Base-by-base conservation (phyloP, 1,140 invertebrate species). In the Atta texana region DNA sequence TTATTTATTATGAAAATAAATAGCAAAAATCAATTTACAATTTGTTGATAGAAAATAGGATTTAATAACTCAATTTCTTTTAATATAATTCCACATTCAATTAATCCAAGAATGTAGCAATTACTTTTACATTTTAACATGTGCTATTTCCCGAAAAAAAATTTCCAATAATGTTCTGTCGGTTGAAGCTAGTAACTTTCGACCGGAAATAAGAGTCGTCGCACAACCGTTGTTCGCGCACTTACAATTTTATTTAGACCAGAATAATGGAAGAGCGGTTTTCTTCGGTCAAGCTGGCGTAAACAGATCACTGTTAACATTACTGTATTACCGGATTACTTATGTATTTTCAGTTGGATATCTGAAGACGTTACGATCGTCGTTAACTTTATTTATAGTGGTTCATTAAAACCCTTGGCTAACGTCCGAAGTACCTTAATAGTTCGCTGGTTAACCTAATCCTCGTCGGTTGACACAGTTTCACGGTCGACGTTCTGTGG, bases 211-310 rank as follows among this genome's bases (percentile, higher is more conserved):
- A 78, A 78, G 18, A 61, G 49, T 74, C 66, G 75, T 81, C 84
- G 68, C 88, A 59, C 87, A 55, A 74, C 24, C 24, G 85, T 88
- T 89, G 85, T 82, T 31, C 44, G 77, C 66, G n/a, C 64, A 69
- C 69, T 87, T 87, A 87, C 44, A n/a, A 28, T 74, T 85, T 87
- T 85, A 90, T 90, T 63, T 76, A 81, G 57, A 77, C 86, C 64
- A 77, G 88, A 88, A 88, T 90, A 90, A 90, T 71, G 53, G 59
- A 78, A 28, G 71, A 49, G 71, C 51, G 80, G 74, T 31, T 88
- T 81, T 77, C 75, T 88, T 81, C 51, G n/a, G 44, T 34, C 34
- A 51, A 72, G 63, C 14, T 49, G 57, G 39, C 69, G 71, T 51
- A 63, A 75, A 84, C 14, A 51, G 69, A 61, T 84, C 16, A 51